Percentiles rank a stretch among this genome's conserved stretches.
Evolutionary conservation across 2,888 invertebrate species (phyloP).

Genomic region (Drymonia ruficornis): DNA sequence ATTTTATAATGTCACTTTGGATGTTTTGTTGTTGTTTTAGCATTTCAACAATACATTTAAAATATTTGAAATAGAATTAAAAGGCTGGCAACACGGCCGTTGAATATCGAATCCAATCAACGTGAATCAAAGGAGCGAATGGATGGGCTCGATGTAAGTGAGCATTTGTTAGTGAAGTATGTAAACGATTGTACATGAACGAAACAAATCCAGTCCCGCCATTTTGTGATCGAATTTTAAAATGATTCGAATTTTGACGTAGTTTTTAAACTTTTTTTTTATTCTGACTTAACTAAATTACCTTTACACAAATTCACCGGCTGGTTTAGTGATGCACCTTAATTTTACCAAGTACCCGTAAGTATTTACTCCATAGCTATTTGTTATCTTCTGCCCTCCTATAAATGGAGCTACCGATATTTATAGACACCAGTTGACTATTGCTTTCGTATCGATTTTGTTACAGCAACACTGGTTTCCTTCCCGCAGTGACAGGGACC

Average conservation of each 20-base stretch:
- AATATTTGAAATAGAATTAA: conserved; percentile 29
- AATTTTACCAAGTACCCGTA: too few relatives aligned
- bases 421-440: too few relatives aligned
- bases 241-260: background rate
- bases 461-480: too few relatives aligned
- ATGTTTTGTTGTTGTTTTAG: conserved; percentile 30
- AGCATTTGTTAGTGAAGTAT: conserved; percentile 35
- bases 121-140: conserved; percentile 40
- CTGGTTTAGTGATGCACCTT: too few relatives aligned
- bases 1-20: too few relatives aligned
- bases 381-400: too few relatives aligned
- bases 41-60: conserved; percentile 19
- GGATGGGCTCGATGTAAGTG: conserved; percentile 34
- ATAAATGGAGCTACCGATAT: too few relatives aligned
- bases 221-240: background rate
- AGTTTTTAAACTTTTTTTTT: background rate
- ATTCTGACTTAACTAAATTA: too few relatives aligned
- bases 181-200: conserved; percentile 16
- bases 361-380: too few relatives aligned
- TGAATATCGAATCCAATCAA: conserved; percentile 49
- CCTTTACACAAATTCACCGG: too few relatives aligned
- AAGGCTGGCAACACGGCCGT: conserved; percentile 21
- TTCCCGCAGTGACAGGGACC: too few relatives aligned
- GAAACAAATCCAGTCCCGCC: background rate
- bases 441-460: too few relatives aligned